Percentiles rank a stretch among this genome's conserved stretches.
These are phyloP conservation scores for Crotalus horridus DNA, from an alignment of 2,113 vertebrate species.

Conservation along the genomic window DNA sequence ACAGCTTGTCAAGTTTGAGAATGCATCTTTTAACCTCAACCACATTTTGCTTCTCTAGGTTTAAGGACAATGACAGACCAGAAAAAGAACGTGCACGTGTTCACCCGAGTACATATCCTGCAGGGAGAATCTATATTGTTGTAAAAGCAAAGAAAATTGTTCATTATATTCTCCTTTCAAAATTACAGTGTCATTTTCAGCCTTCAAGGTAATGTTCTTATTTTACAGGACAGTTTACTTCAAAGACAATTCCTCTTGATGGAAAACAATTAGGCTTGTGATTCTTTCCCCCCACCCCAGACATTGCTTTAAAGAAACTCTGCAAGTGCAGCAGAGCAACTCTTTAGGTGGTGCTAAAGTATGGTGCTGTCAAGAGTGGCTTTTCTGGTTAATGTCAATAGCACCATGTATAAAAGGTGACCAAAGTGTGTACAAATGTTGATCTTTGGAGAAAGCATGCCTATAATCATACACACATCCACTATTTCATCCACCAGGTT, in stretches of 20 bases:
- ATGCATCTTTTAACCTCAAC: not conserved
- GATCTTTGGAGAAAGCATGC: constrained; percentile 80
- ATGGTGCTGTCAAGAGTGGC: constrained; percentile 69
- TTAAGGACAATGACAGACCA: not conserved
- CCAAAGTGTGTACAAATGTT: constrained; percentile 83
- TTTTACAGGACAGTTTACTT: constrained; percentile 56
- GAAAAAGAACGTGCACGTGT: not conserved
- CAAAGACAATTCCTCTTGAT: constrained; percentile 57
- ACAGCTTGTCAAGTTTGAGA: not conserved
- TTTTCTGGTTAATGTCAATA: constrained; percentile 80
- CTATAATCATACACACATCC: constrained; percentile 80
- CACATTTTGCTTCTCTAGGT: not conserved
- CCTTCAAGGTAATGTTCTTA: constrained; percentile 30
- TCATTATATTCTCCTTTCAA: constrained; percentile 17
- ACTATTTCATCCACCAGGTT: constrained; percentile 76
- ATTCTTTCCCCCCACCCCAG: constrained; percentile 36
- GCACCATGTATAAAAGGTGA: constrained; percentile 80
- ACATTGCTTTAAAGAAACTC: constrained; percentile 70
- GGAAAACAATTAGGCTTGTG: constrained; percentile 73
- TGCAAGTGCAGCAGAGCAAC: constrained; percentile 54
- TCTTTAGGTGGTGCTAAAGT: constrained; percentile 66
- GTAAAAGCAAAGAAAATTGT: not conserved
- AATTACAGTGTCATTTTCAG: constrained; percentile 29
- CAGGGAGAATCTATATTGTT: not conserved
- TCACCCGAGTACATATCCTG: not conserved